A percentile compares a stretch with the other conserved stretches of the same genome.
These are phyloP conservation scores for Azemiops feae DNA, from an alignment of 2,113 vertebrate genomes.

Conservation along the genomic window DNA sequence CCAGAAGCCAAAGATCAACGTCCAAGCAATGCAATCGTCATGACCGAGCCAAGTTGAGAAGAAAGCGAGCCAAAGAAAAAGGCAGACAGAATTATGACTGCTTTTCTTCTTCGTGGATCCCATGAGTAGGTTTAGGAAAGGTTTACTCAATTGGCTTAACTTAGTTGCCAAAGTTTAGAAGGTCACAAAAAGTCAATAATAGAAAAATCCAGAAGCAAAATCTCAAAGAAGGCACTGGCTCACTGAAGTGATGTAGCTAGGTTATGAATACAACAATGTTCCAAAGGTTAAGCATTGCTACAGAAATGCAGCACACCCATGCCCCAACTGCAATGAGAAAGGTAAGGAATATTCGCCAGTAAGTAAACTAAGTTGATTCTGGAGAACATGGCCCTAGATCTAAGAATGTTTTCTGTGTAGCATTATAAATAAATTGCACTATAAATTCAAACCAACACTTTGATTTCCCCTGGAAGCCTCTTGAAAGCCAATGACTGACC, in stretches of 20 bases:
- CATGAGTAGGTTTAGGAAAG: constrained; percentile 2
- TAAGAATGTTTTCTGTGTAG: not conserved
- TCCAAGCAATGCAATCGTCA: constrained; percentile 8
- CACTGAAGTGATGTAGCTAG: not conserved
- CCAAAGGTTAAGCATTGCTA: not conserved
- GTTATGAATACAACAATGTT: not conserved
- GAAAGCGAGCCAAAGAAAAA: constrained; percentile 2
- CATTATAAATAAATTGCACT: not conserved
- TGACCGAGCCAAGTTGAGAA: constrained; percentile 9
- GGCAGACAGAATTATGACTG: constrained; percentile 6
- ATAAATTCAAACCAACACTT: not conserved
- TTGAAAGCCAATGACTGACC: not conserved
- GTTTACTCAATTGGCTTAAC: not conserved
- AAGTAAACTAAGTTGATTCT: not conserved
- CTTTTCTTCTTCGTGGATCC: constrained; percentile 2
- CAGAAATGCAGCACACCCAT: not conserved
- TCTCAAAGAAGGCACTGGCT: not conserved
- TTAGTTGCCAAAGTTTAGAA: not conserved
- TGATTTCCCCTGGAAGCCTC: not conserved
- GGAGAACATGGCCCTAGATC: not conserved
- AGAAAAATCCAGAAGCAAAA: not conserved
- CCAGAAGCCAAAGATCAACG: constrained; percentile 2
- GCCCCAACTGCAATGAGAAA: not conserved
- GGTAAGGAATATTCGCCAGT: not conserved
- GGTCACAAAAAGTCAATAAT: not conserved